These are phyloP conservation scores for Epinephelus cyanopodus DNA, from an alignment of 2,113 vertebrate genomes.

Conservation along the genomic window DNA sequence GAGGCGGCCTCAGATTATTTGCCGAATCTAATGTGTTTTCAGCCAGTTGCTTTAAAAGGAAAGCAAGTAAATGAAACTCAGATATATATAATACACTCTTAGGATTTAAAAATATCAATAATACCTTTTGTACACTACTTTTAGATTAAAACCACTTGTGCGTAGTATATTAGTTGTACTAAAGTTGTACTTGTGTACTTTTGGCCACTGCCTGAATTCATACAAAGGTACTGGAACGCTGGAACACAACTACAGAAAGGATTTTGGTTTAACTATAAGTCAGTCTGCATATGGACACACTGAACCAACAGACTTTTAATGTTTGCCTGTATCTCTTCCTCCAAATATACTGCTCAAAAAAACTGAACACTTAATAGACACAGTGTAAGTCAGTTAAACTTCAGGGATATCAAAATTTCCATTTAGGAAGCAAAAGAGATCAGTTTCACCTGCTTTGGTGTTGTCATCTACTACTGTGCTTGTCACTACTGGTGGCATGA, in stretches of 20 bases:
- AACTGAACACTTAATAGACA: too few relatives aligned
- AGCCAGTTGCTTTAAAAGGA: neutral
- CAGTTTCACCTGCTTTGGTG: too few relatives aligned
- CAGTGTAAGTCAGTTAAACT: too few relatives aligned
- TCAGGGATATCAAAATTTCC: too few relatives aligned
- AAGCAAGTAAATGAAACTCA: neutral
- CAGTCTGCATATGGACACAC: neutral
- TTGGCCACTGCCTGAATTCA: neutral
- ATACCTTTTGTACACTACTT: too few relatives aligned
- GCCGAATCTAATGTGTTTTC: neutral
- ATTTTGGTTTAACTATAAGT: neutral
- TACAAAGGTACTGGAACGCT: neutral
- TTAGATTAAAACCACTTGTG: neutral
- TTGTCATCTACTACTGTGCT: too few relatives aligned
- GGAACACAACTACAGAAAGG: neutral
- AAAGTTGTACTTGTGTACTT: neutral
- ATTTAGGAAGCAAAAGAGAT: too few relatives aligned
- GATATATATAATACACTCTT: neutral
- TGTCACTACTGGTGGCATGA: too few relatives aligned
- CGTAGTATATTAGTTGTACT: neutral
- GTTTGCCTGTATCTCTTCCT: neutral
- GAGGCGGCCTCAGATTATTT: neutral
- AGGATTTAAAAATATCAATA: too few relatives aligned
- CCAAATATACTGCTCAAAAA: too few relatives aligned
- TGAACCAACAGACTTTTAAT: neutral